Evolutionary conservation across 2,888 invertebrate species (phyloP).

Genomic region (Cerastis leucographa): DNA sequence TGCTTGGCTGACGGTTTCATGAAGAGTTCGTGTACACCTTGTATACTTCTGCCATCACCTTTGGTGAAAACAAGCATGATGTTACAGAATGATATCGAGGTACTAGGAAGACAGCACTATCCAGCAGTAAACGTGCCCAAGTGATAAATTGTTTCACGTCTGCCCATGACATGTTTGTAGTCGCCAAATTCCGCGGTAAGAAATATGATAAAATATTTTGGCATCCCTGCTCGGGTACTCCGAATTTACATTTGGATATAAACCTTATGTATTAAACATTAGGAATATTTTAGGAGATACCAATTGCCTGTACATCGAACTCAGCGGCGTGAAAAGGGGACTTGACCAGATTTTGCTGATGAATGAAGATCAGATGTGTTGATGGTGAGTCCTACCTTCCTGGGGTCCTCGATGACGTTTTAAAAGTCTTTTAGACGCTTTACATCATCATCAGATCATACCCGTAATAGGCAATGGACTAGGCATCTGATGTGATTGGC

Average conservation of each 20-base stretch:
- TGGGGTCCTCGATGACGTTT: neutral
- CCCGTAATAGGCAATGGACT: too few species aligned
- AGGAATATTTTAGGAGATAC: constrained; percentile 29
- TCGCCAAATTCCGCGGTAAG: constrained; percentile 38
- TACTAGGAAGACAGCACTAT: constrained; percentile 1
- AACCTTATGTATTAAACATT: constrained; percentile 53
- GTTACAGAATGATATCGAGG: neutral
- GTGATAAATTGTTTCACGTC: constrained; percentile 49
- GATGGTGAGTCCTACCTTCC: neutral
- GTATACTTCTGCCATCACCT: too few species aligned
- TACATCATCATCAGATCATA: neutral
- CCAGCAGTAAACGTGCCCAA: constrained; percentile 4
- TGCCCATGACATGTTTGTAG: constrained; percentile 42
- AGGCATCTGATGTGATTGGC: neutral
- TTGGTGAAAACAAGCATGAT: too few species aligned
- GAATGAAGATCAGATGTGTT: neutral
- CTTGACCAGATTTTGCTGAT: neutral
- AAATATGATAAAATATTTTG: constrained; percentile 59
- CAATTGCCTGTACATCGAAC: neutral
- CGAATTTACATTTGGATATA: constrained; percentile 48
- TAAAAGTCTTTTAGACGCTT: neutral
- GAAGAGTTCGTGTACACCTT: too few species aligned
- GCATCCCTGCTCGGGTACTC: constrained; percentile 24
- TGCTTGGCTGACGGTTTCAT: too few species aligned
- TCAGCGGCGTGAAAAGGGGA: neutral